phyloP scores from a whole-genome alignment of 1,140 invertebrate species.

The Drosophila subobscura region DNA sequence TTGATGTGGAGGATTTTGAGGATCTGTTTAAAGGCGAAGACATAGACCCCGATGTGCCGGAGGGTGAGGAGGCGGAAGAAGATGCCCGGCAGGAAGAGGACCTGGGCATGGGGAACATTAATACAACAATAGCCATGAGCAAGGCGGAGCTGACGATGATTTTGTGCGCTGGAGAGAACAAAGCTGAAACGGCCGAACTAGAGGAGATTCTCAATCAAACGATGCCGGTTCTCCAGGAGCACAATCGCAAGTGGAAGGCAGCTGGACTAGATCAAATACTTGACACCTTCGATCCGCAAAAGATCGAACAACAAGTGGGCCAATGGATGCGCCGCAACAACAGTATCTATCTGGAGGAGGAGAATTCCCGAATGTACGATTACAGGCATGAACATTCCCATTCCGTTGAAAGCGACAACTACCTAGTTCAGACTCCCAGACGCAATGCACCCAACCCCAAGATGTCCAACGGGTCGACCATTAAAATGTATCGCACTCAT shows the following conservation, averaged over 20 bases:
- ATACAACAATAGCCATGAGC: conserved; percentile 36
- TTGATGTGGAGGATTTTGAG: conserved; percentile 37
- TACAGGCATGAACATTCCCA: no score
- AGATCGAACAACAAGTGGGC: conserved; percentile 72
- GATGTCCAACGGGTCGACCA: conserved; percentile 51
- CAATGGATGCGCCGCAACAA: conserved; percentile 68
- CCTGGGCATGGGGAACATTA: conserved; percentile 26
- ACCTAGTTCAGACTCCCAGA: conserved; percentile 64
- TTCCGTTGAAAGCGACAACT: conserved; percentile 36
- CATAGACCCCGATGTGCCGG: conserved; percentile 2
- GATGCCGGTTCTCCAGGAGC: conserved; percentile 65
- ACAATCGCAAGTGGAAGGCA: conserved; percentile 67
- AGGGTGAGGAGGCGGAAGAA: conserved; percentile 32
- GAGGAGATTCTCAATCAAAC: conserved; percentile 68
- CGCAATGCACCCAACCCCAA: conserved; percentile 27
- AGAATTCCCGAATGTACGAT: neutral
- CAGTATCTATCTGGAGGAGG: conserved; percentile 31
- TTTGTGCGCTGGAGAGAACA: conserved; percentile 38
- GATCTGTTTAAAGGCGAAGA: conserved; percentile 23
- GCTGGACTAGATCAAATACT: conserved; percentile 67
- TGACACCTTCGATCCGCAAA: conserved; percentile 67
- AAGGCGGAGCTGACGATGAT: conserved; percentile 48
- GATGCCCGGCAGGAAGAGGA: conserved; percentile 17
- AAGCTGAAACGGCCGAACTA: conserved; percentile 36
- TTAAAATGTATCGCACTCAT: conserved; percentile 68